Base-by-base conservation (phyloP, 2,888 invertebrate genomes). In the Epinotia demarniana region DNA sequence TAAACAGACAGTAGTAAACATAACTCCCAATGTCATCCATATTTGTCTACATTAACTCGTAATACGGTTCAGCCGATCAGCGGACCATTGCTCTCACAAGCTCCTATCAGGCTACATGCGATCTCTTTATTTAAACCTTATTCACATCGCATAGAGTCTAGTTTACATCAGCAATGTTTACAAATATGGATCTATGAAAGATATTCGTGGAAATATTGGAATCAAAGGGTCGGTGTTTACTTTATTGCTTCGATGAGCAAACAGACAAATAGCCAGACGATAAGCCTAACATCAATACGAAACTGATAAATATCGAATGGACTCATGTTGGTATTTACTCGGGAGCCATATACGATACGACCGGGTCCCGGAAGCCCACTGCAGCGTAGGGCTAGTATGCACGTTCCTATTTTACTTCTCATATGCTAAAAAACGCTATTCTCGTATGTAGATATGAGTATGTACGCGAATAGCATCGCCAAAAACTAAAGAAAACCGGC, bases 161-260 rank as follows among this genome's bases (percentile, higher is more conserved):
- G n/a, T 55, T 53, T 33, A 11, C 13, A n/a, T 49, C 9, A 53
- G 27, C 43, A 43, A 18, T n/a, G 53, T 53, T 53, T n/a, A 53
- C 53, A 53, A 53, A n/a, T n/a, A 53, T 53, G 53, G 5, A 53
- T 53, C 8, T 53, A 1, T 53, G 53, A 6, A n/a, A 13, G n/a
- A 53, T 53, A 53, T 12, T 57, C 19, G 57, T 18, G 18, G 33
- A 60, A 72, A 72, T 46, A 58, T 64, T 58, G 73, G 53, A 39
- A 39, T 67, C 67, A 55, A 73, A 73, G 67, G 67, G 33, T 61
- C 23, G 13, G 16, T 66, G 43, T 60, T 73, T 67, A 39, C 67
- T 73, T 70, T 67, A 67, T 39, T 43, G 67, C 46, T 49, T 58
- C 58, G 63, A 73, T 60, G 58, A 66, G 49, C 73, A 67, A 61